Evolutionary conservation across 2,113 vertebrate genomes (phyloP).

Genomic region (Carollia perspicillata): DNA sequence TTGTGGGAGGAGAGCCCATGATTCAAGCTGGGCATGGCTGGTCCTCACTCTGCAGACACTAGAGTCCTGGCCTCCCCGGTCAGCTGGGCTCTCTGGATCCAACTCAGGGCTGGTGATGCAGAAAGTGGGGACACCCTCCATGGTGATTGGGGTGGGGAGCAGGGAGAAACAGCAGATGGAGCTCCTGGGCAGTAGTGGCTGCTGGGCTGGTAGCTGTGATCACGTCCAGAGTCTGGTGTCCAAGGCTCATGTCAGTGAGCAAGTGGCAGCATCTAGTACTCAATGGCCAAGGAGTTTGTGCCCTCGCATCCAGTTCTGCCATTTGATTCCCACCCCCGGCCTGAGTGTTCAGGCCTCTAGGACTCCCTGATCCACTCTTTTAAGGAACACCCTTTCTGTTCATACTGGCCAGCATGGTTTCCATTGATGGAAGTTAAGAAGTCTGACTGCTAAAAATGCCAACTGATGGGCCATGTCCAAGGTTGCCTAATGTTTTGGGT

Average conservation of each 20-base stretch:
- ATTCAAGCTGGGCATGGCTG: too few relatives aligned
- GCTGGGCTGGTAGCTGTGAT: neutral
- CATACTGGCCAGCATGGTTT: fast-evolving
- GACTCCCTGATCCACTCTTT: too few relatives aligned
- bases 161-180: neutral
- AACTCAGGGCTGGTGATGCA: neutral
- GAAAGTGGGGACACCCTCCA: neutral
- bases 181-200: neutral
- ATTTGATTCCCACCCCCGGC: too few relatives aligned
- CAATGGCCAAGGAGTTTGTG: fast-evolving
- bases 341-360: neutral
- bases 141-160: neutral
- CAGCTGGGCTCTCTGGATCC: neutral
- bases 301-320: neutral
- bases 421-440: too few relatives aligned
- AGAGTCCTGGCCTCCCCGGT: neutral
- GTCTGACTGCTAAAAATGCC: neutral
- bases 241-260: neutral
- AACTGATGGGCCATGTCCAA: neutral
- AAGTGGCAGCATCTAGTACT: fast-evolving
- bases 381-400: neutral
- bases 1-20: fast-evolving
- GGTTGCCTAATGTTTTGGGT: neutral
- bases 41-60: neutral
- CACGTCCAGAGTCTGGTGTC: neutral